phyloP scores from a whole-genome alignment of 1,140 invertebrate species.

The Ooceraea biroi region DNA sequence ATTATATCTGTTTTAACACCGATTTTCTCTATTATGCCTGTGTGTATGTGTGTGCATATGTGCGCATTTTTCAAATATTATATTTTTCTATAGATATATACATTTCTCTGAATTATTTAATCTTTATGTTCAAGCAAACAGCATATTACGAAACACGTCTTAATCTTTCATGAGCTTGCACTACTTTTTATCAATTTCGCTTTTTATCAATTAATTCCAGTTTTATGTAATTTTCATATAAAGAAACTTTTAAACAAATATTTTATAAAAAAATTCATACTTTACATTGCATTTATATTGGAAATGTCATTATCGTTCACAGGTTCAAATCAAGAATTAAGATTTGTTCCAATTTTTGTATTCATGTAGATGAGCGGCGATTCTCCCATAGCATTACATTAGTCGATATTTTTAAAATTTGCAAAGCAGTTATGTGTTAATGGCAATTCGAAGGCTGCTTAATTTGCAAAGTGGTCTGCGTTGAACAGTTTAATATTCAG shows the following conservation, averaged over 20 bases:
- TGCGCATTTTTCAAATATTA: not conserved
- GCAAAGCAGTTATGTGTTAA: not conserved
- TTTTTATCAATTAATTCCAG: no score
- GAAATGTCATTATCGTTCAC: not conserved
- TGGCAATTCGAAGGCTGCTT: conserved; percentile 8
- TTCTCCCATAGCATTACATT: not conserved
- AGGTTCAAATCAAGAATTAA: not conserved
- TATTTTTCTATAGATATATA: no score
- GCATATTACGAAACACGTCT: no score
- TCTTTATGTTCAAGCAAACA: no score
- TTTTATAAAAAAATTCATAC: not conserved
- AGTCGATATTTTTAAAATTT: not conserved
- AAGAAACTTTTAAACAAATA: no score
- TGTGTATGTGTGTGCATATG: not conserved
- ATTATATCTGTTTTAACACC: not conserved
- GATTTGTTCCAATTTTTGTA: not conserved
- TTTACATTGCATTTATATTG: not conserved
- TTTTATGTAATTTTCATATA: no score
- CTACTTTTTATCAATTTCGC: no score
- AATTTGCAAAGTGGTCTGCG: conserved; percentile 32
- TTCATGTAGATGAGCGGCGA: not conserved
- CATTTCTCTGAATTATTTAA: no score
- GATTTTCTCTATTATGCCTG: not conserved
- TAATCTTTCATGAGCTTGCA: no score
- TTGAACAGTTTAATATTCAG: conserved; percentile 70